Evolutionary conservation across 2,113 vertebrate genomes (phyloP), one percentile per base, ranked within the genome.

Genomic region (Gadus chalcogrammus): DNA sequence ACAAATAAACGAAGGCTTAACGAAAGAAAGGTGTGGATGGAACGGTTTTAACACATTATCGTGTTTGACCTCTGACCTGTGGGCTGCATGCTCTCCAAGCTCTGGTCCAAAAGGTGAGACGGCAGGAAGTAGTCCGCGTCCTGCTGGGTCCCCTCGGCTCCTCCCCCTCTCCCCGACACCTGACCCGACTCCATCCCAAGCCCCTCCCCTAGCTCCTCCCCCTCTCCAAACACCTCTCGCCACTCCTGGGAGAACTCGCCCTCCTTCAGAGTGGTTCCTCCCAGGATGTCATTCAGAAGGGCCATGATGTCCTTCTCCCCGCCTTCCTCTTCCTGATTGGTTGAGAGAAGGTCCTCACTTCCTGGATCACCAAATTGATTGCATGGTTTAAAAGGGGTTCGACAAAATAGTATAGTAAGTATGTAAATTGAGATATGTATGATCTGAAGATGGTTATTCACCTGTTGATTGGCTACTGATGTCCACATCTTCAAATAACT

Each of bases 61-160:
- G 27, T 16, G 58, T 38, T 3, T 15, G 15, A 0, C 7, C 9
- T 17, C 89, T 71, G 64, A 94, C 96, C 94, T 79, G 93, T 91
- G 0, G 94, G 92, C 85, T 93, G 93, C 22, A 91, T 84, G 64
- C 92, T 88, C 68, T 92, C 93, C 88, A 95, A 90, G 79, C 93
- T 95, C 90, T 95, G 94, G 89, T 99, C 97, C 82, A 98, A 81
- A 16, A 99, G 93, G 80, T 96, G 94, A 0, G 97, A 98, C 0
- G 97, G 97, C 20, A 98, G 90, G 82, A 95, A 99, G 70, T 93
- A 93, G 7, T 94, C 91, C 3, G 84, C 65, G 0, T 83, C 70
- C 0, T 91, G 87, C 16, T 74, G 93, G 2, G 63, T 18, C 15
- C 94, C 94, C 12, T 78, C 86, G 0, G 71, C 28, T 5, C 71